phyloP scores from a whole-genome alignment of 2,888 invertebrate species.

The Acanthosepion pharaonis region DNA sequence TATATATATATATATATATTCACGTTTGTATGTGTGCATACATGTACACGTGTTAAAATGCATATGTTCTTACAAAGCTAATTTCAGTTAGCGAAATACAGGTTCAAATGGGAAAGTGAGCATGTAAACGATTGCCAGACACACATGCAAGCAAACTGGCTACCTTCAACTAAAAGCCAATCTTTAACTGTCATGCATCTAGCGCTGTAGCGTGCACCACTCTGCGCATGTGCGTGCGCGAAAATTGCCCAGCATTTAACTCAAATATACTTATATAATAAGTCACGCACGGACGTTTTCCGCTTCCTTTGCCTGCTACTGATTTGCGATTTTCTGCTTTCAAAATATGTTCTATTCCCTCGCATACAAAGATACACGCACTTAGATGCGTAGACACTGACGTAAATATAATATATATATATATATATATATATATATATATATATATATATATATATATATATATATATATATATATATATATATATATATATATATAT shows the following conservation, averaged over 20 bases:
- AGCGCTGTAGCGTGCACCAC: not conserved
- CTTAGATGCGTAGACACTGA: not conserved
- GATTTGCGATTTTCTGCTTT: not conserved
- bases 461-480: too few relatives aligned
- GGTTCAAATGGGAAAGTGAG: not conserved
- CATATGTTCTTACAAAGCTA: too few relatives aligned
- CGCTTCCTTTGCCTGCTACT: not conserved
- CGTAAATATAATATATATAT: not conserved
- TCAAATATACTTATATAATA: slow-evolving; percentile 33
- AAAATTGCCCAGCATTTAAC: slow-evolving; percentile 21
- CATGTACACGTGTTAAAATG: too few relatives aligned
- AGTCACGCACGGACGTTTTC: slow-evolving; percentile 11
- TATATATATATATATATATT: not conserved
- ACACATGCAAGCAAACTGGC: not conserved
- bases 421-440: too few relatives aligned
- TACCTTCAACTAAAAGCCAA: not conserved
- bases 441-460: not conserved
- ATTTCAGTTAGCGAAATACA: not conserved
- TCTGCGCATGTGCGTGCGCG: not conserved
- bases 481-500: too few relatives aligned
- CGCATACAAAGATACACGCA: not conserved
- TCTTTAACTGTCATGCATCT: not conserved
- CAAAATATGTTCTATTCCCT: not conserved
- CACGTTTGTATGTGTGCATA: not conserved
- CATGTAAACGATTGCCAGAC: not conserved